Evolutionary conservation across 2,888 invertebrate species (phyloP), one percentile per base, ranked within the genome.

Genomic region (Pseudeuparius sepicola): DNA sequence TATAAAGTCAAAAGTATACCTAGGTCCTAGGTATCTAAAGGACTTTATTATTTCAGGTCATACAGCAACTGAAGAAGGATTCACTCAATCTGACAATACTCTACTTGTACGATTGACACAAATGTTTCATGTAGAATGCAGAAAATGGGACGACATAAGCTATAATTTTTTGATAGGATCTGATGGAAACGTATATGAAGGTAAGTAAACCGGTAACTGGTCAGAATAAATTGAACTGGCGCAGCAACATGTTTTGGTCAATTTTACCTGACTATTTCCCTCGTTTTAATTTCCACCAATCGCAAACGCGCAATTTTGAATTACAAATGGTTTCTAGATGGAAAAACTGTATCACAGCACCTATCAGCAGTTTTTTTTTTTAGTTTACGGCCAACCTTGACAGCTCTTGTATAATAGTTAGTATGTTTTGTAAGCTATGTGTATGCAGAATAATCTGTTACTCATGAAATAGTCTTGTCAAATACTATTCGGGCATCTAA

Each of bases 111-210:
- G 68, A 9, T 55, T 65, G 25, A 64, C 67, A 37, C 70, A 70
- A 55, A 64, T 60, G 18, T 68, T 65, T 42, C 70, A 70, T 44
- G 63, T 70, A 10, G 68, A 69, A 44, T 63, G 67, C 30, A 53
- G 59, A n/a, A 61, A 61, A 39, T 69, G 66, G 66, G 59, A 59
- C 43, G 70, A 70, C 40, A 68, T 69, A 14, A 61, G 56, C 0
- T 70, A 69, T 42, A 73, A 70, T 46, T 74, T 72, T 42, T 42
- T 73, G 7, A 57, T 73, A 32, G 71, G 73, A 16, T 65, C 66
- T 9, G 72, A 73, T 51, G 71, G 71, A 13, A 66, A 65, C 25
- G 56, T 67, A 1, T 74, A 71, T 44, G 68, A 72, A 53, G 73
- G 35, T 32, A 34, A 14, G 3, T 9, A 10, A 12, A 18, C 27